Evolutionary conservation across 2,113 vertebrate species (phyloP).

Genomic region (Hippocampus zosterae): DNA sequence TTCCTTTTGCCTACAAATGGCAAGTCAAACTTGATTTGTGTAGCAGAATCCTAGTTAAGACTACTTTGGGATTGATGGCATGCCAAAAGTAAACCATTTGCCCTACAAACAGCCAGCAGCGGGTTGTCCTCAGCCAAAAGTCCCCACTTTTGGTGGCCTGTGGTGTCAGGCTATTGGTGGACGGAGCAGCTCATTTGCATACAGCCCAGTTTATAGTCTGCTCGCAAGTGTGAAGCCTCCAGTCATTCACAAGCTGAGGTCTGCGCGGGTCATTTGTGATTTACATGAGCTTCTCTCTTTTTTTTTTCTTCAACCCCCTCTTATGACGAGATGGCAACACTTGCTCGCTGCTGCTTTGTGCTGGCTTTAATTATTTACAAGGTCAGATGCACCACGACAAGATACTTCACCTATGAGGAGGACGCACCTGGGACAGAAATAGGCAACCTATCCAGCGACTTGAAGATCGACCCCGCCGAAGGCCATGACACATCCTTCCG

Average conservation of each 20-base stretch:
- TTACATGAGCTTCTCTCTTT: not conserved
- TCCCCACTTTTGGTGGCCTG: conserved; percentile 54
- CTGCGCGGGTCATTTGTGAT: conserved; percentile 31
- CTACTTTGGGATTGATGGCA: not conserved
- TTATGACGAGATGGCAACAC: conserved; percentile 17
- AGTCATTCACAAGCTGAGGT: conserved; percentile 14
- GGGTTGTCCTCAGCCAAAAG: conserved; percentile 48
- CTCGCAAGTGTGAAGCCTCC: conserved; percentile 17
- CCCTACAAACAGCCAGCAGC: conserved; percentile 20
- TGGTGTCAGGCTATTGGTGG: conserved; percentile 64
- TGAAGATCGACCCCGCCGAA: conserved; percentile 59
- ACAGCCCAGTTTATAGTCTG: conserved; percentile 50
- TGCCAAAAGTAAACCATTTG: conserved; percentile 54
- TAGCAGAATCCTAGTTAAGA: conserved; percentile 25
- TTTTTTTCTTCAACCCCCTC: conserved; percentile 19
- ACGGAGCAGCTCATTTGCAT: conserved; percentile 61
- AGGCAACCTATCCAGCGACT: conserved; percentile 60
- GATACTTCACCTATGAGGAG: conserved; percentile 69
- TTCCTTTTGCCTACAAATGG: conserved; percentile 7
- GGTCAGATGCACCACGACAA: conserved; percentile 46
- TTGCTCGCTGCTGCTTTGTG: conserved; percentile 16
- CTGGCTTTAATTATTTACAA: conserved; percentile 32
- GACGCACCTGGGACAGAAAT: conserved; percentile 61
- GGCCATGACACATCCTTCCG: conserved; percentile 58
- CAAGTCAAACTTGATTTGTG: conserved; percentile 30